Evolutionary conservation across 1,140 invertebrate genomes (phyloP).

Genomic region (Radopholus similis): DNA sequence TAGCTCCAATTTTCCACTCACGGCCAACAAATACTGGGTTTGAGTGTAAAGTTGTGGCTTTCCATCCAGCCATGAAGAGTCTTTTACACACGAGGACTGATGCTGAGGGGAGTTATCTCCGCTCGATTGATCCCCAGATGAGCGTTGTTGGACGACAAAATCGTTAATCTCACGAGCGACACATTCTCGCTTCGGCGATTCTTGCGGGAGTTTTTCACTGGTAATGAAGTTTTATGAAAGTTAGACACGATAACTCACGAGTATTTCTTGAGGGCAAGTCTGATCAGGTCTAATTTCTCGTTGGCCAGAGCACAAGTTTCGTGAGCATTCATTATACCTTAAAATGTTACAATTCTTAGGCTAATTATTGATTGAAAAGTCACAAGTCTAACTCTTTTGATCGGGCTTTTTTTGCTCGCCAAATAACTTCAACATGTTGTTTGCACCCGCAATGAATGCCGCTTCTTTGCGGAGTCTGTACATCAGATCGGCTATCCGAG

Average conservation of each 20-base stretch:
- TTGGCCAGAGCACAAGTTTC: conserved; percentile 45
- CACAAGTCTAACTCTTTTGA: conserved; percentile 19
- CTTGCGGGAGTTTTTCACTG: conserved; percentile 35
- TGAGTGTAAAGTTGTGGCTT: too few relatives aligned
- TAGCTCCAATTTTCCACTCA: conserved; percentile 53
- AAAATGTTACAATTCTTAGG: background rate
- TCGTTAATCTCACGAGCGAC: conserved; percentile 29
- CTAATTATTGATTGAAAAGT: background rate
- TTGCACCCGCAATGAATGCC: conserved; percentile 92
- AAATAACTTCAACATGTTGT: conserved; percentile 76
- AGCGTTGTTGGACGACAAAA: too few relatives aligned
- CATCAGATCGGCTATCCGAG: conserved; percentile 87
- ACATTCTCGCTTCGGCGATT: conserved; percentile 36
- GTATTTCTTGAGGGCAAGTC: conserved; percentile 56
- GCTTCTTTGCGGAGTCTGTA: conserved; percentile 90
- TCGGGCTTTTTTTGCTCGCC: conserved; percentile 83
- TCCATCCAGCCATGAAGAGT: too few relatives aligned
- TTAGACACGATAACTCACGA: conserved; percentile 27
- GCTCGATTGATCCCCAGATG: too few relatives aligned
- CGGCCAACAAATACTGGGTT: conserved; percentile 38
- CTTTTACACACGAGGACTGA: background rate
- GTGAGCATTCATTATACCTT: conserved; percentile 30
- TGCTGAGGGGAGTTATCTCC: background rate
- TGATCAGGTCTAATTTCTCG: conserved; percentile 56
- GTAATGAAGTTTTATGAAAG: background rate